Percentiles rank a stretch among this genome's conserved stretches.
phyloP scores from a whole-genome alignment of 2,797 vertebrate genomes.

The Allobates femoralis region DNA sequence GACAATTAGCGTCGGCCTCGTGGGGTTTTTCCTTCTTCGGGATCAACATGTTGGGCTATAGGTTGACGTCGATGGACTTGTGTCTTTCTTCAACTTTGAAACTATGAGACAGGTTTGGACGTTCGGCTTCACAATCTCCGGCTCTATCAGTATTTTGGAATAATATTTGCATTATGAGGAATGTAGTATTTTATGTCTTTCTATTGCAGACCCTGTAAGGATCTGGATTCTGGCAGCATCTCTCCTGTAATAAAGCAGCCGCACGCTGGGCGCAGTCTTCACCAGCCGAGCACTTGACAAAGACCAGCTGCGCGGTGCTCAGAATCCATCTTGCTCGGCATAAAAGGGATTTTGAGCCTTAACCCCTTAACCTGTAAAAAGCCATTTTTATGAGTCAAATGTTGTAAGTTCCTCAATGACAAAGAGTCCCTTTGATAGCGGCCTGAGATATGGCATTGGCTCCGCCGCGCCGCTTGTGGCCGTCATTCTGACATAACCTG shows the following conservation, averaged over 20 bases:
- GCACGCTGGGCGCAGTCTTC: constrained; percentile 1
- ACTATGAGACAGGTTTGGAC: no score
- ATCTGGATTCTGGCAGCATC: neutral
- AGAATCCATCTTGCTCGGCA: constrained; percentile 51
- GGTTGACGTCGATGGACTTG: no score
- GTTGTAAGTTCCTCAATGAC: constrained; percentile 33
- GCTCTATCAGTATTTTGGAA: neutral
- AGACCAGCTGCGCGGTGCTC: constrained; percentile 43
- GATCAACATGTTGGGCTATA: no score
- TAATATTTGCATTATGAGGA: neutral
- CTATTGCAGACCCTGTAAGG: neutral
- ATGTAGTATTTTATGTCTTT: neutral
- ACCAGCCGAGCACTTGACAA: constrained; percentile 15
- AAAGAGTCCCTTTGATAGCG: constrained; percentile 44
- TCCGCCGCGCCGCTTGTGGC: constrained; percentile 10
- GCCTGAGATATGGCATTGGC: constrained; percentile 46
- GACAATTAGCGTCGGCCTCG: no score
- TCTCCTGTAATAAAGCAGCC: neutral
- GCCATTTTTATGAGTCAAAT: constrained; percentile 55
- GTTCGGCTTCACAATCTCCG: neutral
- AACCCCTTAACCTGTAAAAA: constrained; percentile 52
- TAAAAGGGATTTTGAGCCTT: constrained; percentile 54
- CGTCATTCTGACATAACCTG: constrained; percentile 34
- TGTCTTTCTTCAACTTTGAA: no score
- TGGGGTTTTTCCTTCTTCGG: no score